Evolutionary conservation across 1,140 invertebrate species (phyloP).

Genomic region (Drosophila littoralis): DNA sequence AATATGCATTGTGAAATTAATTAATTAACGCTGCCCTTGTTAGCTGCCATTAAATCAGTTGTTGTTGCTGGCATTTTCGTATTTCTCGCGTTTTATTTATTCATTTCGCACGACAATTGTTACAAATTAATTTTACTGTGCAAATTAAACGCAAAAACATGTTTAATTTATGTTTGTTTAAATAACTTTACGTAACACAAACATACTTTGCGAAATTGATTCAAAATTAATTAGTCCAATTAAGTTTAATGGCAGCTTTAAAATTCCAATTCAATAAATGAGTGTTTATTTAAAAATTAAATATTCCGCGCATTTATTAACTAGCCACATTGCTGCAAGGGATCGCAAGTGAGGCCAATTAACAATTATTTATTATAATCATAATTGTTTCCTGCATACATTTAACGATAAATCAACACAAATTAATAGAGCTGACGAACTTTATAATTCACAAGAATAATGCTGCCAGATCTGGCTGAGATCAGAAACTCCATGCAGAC

Average conservation of each 20-base stretch:
- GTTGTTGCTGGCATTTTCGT: background rate
- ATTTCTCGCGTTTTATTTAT: background rate
- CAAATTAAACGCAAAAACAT: constrained; percentile 17
- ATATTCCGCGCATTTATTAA: constrained; percentile 11
- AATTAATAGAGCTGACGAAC: too few relatives aligned
- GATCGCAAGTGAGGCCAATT: constrained; percentile 15
- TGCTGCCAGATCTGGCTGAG: too few relatives aligned
- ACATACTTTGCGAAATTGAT: constrained; percentile 25
- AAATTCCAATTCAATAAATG: constrained; percentile 16
- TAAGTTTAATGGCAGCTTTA: constrained; percentile 1
- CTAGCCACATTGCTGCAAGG: constrained; percentile 10
- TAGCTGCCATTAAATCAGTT: constrained; percentile 28
- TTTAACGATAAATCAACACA: background rate
- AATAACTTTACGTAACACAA: background rate
- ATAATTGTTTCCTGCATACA: background rate
- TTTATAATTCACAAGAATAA: too few relatives aligned
- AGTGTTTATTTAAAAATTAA: constrained; percentile 18
- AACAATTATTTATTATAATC: constrained; percentile 2
- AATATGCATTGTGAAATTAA: constrained; percentile 61
- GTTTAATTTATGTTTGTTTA: constrained; percentile 13
- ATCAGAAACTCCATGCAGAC: too few relatives aligned
- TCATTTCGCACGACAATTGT: constrained; percentile 13
- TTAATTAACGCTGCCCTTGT: constrained; percentile 59
- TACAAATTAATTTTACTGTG: constrained; percentile 28
- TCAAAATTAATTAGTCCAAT: constrained; percentile 34